Conservation (phyloP, 2,888 invertebrate species). For the Elysia crispata region DNA sequence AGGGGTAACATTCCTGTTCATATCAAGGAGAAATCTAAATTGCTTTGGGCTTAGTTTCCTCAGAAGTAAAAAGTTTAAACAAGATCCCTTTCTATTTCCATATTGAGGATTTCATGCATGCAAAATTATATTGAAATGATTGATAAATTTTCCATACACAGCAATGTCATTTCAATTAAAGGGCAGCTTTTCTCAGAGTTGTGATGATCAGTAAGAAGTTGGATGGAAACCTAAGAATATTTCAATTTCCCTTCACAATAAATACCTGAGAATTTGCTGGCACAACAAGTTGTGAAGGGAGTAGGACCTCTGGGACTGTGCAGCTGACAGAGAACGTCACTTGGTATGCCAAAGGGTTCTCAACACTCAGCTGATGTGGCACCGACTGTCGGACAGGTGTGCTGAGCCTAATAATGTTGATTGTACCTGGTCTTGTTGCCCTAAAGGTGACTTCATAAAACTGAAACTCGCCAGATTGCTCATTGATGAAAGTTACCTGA, state of each 20-base stretch:
- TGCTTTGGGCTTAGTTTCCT: too few relatives aligned
- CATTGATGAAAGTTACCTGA: constrained; percentile 76
- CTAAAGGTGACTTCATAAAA: constrained; percentile 76
- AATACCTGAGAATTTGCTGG: constrained; percentile 74
- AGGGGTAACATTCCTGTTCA: too few relatives aligned
- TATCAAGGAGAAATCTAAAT: too few relatives aligned
- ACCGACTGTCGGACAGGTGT: constrained; percentile 76
- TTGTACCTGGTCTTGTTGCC: constrained; percentile 71
- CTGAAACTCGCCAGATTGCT: constrained; percentile 75
- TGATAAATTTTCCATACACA: too few relatives aligned
- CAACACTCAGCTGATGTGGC: constrained; percentile 72
- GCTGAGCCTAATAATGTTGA: constrained; percentile 71
- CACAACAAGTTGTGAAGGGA: constrained; percentile 73
- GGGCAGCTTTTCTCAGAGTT: too few relatives aligned
- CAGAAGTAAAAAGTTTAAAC: too few relatives aligned
- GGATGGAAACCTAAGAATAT: not conserved
- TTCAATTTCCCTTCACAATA: constrained; percentile 30
- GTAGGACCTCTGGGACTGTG: constrained; percentile 72
- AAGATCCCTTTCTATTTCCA: too few relatives aligned
- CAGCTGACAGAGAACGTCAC: constrained; percentile 73
- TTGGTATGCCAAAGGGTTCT: constrained; percentile 74
- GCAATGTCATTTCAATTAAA: too few relatives aligned
- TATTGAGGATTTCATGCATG: too few relatives aligned
- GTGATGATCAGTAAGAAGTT: too few relatives aligned
- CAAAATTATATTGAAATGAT: too few relatives aligned